Conservation (phyloP, 2,797 vertebrate genomes). For the Falco columbarius region DNA sequence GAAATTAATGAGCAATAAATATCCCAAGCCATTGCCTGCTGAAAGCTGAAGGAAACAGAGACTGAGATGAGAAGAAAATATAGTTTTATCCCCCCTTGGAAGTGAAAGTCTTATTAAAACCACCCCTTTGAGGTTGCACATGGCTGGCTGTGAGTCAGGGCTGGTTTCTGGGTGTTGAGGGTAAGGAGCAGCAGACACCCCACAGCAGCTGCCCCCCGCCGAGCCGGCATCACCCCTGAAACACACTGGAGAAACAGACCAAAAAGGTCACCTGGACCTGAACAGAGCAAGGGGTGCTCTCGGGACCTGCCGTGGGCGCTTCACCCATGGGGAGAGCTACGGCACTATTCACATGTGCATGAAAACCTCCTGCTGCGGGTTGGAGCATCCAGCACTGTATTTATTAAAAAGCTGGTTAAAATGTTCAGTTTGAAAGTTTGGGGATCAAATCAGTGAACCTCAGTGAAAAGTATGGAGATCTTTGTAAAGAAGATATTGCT, state of each 20-base stretch:
- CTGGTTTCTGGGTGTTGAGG: neutral
- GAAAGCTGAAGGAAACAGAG: neutral
- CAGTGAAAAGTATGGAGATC: neutral
- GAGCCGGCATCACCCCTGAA: neutral
- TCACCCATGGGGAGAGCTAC: fast-evolving
- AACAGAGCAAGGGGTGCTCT: neutral
- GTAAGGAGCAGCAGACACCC: neutral
- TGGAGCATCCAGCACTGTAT: neutral
- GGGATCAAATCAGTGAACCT: neutral
- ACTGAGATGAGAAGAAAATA: slow-evolving; percentile 1
- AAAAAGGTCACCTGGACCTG: neutral
- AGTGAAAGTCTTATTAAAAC: neutral
- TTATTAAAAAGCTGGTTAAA: neutral
- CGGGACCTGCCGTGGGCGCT: fast-evolving
- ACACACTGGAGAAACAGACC: neutral
- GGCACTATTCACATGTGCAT: fast-evolving
- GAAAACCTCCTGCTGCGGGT: neutral
- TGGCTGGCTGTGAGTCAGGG: neutral
- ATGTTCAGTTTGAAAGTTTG: neutral
- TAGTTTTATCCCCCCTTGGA: neutral
- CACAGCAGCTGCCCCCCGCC: neutral
- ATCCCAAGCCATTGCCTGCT: neutral
- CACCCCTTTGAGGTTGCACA: neutral
- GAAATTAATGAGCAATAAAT: slow-evolving; percentile 22
- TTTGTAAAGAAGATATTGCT: neutral